Evolutionary conservation across 2,797 vertebrate genomes (phyloP).

Genomic region (Sebastes nivosus): DNA sequence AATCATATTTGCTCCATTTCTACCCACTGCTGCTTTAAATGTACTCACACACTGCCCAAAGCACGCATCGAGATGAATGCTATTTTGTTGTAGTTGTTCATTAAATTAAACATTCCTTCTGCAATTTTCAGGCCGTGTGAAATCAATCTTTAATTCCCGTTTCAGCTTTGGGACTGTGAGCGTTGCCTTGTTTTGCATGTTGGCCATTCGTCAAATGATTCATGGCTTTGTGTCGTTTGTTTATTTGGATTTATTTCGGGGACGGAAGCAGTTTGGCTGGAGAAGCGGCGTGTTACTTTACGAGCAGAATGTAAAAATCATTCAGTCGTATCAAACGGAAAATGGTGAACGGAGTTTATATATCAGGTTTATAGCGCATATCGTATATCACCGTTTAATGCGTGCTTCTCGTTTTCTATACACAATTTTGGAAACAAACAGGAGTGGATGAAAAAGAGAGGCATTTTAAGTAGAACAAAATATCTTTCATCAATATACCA

Average conservation of each 20-base stretch:
- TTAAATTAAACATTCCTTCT: not conserved
- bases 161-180: constrained; percentile 10
- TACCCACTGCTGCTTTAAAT: not conserved
- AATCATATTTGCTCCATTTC: no score
- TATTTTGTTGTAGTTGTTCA: not conserved
- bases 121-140: not conserved
- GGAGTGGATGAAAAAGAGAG: not conserved
- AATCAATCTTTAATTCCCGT: constrained; percentile 16
- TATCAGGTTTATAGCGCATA: not conserved
- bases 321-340: not conserved
- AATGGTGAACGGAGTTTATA: not conserved
- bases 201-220: constrained; percentile 45
- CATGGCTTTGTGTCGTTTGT: constrained; percentile 24
- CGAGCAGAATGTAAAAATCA: constrained; percentile 8
- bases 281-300: constrained; percentile 9
- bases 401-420: not conserved
- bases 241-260: constrained; percentile 24
- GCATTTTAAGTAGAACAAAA: not conserved
- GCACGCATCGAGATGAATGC: not conserved
- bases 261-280: not conserved
- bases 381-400: not conserved
- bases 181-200: constrained; percentile 8
- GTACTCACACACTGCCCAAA: not conserved
- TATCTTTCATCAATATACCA: not conserved
- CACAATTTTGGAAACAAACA: not conserved